These are phyloP conservation scores for Ptiloglossa arizonensis DNA, from an alignment of 1,140 invertebrate species.

Conservation along the genomic window DNA sequence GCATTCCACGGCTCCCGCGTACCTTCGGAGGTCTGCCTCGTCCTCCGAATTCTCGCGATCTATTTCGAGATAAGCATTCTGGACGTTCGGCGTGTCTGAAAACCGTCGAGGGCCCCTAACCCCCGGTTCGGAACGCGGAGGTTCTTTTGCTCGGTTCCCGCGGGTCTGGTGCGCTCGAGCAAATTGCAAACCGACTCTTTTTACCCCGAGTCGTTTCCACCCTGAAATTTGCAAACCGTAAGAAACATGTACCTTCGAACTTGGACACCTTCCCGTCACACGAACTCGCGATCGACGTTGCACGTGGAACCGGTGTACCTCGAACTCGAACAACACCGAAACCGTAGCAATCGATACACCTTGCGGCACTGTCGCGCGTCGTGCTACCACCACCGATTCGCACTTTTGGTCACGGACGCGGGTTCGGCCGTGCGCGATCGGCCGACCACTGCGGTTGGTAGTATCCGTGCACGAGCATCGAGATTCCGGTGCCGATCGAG, in stretches of 20 bases:
- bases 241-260: neutral
- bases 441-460: no score
- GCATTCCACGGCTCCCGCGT: slow-evolving; percentile 26
- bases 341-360: neutral
- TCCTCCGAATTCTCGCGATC: slow-evolving; percentile 47
- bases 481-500: no score
- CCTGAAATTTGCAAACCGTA: neutral
- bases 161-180: slow-evolving; percentile 9
- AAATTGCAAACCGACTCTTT: slow-evolving; percentile 51
- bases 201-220: neutral
- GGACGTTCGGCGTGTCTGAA: slow-evolving; percentile 38
- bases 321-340: no score
- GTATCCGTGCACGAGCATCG: no score
- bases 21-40: slow-evolving; percentile 24
- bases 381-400: neutral
- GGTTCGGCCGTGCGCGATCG: neutral
- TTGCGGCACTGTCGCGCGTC: slow-evolving; percentile 9
- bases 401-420: neutral
- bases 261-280: neutral
- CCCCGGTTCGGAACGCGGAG: neutral
- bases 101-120: slow-evolving; percentile 6
- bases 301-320: no score
- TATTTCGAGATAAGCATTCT: slow-evolving; percentile 56
- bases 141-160: slow-evolving; percentile 27
- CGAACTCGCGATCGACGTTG: neutral